A percentile compares a stretch with the other conserved stretches of the same genome.
phyloP scores from a whole-genome alignment of 2,113 vertebrate species.

The Oncorhynchus clarkii region DNA sequence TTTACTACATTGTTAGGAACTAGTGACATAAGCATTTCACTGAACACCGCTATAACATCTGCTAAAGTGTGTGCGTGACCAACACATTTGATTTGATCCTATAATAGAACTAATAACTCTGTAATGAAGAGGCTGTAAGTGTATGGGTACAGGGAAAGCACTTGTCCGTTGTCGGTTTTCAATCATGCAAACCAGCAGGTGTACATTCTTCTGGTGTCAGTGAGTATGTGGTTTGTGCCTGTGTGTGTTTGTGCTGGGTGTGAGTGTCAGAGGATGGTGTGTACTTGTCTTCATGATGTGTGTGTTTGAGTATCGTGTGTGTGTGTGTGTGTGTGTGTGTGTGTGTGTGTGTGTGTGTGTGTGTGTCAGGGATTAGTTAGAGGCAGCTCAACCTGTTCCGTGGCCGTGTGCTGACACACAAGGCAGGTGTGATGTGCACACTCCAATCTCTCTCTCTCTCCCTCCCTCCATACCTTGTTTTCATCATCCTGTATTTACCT shows the following conservation, averaged over 20 bases:
- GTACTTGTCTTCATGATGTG: constrained; percentile 1
- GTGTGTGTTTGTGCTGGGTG: not conserved
- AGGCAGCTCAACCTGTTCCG: constrained; percentile 60
- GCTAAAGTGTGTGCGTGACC: too few species aligned
- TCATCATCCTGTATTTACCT: too few species aligned
- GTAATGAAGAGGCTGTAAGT: too few species aligned
- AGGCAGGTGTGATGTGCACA: constrained; percentile 34
- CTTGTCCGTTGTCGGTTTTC: not conserved
- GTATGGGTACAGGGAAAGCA: too few species aligned
- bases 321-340: too few species aligned
- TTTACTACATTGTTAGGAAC: too few species aligned
- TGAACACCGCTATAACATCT: not conserved
- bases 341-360: not conserved
- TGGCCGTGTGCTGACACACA: constrained; percentile 33
- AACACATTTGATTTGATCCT: too few species aligned
- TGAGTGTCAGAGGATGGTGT: not conserved
- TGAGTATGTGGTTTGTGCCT: not conserved
- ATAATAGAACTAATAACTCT: too few species aligned
- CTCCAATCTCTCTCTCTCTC: constrained; percentile 14
- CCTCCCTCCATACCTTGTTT: not conserved
- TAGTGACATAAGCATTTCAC: too few species aligned
- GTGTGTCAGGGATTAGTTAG: constrained; percentile 10
- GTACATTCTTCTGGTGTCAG: not conserved
- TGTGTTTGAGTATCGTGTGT: not conserved
- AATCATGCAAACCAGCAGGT: not conserved